A percentile compares a stretch with the other conserved stretches of the same genome.
phyloP scores from a whole-genome alignment of 1,140 invertebrate species.

The Drosophila aff. region DNA sequence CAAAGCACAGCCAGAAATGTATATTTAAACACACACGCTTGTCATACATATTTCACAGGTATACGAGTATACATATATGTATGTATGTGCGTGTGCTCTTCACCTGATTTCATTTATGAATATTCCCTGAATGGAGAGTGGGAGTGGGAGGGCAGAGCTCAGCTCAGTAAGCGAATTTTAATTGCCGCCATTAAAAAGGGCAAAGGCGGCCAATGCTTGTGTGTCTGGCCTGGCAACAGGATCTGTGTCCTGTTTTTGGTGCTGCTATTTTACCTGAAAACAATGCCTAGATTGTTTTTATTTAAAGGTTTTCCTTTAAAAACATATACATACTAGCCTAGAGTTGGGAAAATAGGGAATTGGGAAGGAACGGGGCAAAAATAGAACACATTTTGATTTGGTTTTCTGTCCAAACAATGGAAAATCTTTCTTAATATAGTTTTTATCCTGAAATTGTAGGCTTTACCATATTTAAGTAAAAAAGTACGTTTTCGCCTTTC shows the following conservation, averaged over 20 bases:
- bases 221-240: constrained; percentile 21
- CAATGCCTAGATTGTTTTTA: too few relatives aligned
- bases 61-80: too few relatives aligned
- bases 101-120: constrained; percentile 19
- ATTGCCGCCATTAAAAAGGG: constrained; percentile 37
- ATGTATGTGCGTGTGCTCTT: background rate
- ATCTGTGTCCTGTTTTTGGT: constrained; percentile 1
- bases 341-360: background rate
- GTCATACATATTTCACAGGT: constrained; percentile 21
- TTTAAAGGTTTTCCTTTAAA: background rate
- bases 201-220: constrained; percentile 15
- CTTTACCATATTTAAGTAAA: too few relatives aligned
- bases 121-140: background rate
- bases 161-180: constrained; percentile 49
- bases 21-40: constrained; percentile 31
- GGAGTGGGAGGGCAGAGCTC: background rate
- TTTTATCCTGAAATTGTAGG: too few relatives aligned
- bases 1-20: constrained; percentile 17
- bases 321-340: background rate
- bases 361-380: too few relatives aligned
- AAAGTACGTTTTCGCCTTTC: background rate
- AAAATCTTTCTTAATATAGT: too few relatives aligned
- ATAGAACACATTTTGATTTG: too few relatives aligned
- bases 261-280: constrained; percentile 6
- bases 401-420: too few relatives aligned